Base-by-base conservation (phyloP, 1,140 invertebrate species). In the Lordiphosa mommai region DNA sequence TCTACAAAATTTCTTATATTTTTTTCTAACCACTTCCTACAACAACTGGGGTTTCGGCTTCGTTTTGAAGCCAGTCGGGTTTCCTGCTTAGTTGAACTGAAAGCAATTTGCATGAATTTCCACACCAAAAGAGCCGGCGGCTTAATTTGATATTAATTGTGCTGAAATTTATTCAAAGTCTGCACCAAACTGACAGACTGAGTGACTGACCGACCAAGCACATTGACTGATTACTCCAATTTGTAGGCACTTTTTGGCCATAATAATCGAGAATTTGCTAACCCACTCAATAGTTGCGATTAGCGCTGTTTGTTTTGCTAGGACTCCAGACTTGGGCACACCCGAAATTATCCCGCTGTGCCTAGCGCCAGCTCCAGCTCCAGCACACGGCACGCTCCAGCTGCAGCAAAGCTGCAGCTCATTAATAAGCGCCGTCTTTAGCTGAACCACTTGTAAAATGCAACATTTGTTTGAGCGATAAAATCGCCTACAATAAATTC, bases 381-480 rank as follows among this genome's bases (percentile, higher is more conserved):
- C 30, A 7, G 36, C 30, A 14, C 10, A 20, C 23, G 46, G 46
- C 17, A n/a, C 30, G 37, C 30, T 32, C 32, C 50, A 40, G 44
- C 10, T 40, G 20, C 51, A 43, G n/a, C n/a, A n/a, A n/a, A 23
- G 64, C 32, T 55, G 4, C 37, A 73, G 71, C 76, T 80, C 76
- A 80, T 80, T 80, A 80, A 80, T 80, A 80, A 80, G 77, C 76
- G 66, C 72, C 76, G 76, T 82, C 76, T 80, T 80, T 80, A 82
- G 61, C 72, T 43, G 77, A 84, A 82, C 77, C 76, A 76, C 77
- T 82, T 82, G 77, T 82, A 82, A 82, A 82, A 82, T 76, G 84
- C 82, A 86, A 84, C 84, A 86, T 86, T 86, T 87, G 85, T 87
- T 86, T 86, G 71, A 64, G 72, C 82, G 82, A 86, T 86, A 86